phyloP scores from a whole-genome alignment of 2,113 vertebrate species.

The Crotophaga sulcirostris region DNA sequence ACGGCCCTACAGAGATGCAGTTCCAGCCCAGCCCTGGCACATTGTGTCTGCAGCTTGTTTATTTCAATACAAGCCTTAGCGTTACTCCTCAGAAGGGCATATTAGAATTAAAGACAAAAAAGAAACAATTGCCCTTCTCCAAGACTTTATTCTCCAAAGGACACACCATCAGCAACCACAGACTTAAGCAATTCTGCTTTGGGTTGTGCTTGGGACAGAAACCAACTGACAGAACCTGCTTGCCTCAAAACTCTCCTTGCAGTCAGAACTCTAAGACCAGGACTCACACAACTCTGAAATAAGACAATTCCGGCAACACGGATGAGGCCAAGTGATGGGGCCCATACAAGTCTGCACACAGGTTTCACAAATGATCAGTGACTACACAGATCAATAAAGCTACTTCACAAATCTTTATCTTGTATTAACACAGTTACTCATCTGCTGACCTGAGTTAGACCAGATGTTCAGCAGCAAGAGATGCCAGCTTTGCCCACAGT shows the following conservation, averaged over 20 bases:
- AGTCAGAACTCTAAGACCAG: neutral
- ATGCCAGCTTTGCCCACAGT: neutral
- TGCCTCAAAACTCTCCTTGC: neutral
- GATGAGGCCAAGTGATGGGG: neutral
- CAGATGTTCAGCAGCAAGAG: neutral
- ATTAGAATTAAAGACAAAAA: neutral
- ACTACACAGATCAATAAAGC: neutral
- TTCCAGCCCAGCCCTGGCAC: neutral
- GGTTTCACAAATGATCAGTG: neutral
- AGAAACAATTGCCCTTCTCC: neutral
- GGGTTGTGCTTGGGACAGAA: neutral
- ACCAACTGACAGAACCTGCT: neutral
- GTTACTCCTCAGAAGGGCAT: neutral
- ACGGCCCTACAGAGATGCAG: neutral
- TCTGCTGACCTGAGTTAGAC: neutral
- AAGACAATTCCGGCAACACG: neutral
- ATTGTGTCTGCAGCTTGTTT: neutral
- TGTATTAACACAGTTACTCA: neutral
- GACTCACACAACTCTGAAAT: neutral
- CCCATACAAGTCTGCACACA: neutral
- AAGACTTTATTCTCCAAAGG: neutral
- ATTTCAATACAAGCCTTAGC: neutral
- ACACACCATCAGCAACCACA: neutral
- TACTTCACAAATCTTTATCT: neutral
- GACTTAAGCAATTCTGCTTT: neutral